Evolutionary conservation across 2,888 invertebrate species (phyloP), one percentile per base, ranked within the genome.

Genomic region (Drepana falcataria): DNA sequence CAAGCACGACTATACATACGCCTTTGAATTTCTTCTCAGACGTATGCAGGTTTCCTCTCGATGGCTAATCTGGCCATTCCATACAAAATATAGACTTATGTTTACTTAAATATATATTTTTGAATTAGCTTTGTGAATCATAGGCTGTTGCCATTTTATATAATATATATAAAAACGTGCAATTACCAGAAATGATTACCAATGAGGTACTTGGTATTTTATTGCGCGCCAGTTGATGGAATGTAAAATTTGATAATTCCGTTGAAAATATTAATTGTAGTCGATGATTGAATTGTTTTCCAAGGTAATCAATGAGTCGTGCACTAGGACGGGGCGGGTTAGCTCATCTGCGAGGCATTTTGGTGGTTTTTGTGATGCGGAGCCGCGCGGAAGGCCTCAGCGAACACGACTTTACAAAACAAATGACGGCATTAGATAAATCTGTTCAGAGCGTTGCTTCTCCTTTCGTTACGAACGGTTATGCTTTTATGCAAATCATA

Each of bases 291-390:
- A 81, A 77, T 85, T 89, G 44, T 88, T 89, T 88, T 88, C 83
- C 81, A 80, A 80, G 79, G 83, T 81, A 85, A 88, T 87, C 83
- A 85, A 86, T 85, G 86, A 87, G 77, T 90, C 89, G 89, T 89
- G 88, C 83, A 75, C 71, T 79, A 66, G 81, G 79, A 80, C 81
- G 83, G 87, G 83, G 84, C 83, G 82, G 81, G 88, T 89, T 89
- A 88, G 87, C 87, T 90, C 89, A 90, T 89, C 87, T 83, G 85
- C 75, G 71, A 84, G 82, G 80, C 84, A 85, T 88, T 87, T 86
- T 81, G 86, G 85, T 83, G 81, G 85, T 90, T 90, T 90, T 89
- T 90, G 85, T 88, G 84, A 75, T 73, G 66, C 44, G 68, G 71
- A 73, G 75, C 70, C 67, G 77, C 68, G 68, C 68, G 77, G 88